Evolutionary conservation across 2,797 vertebrate genomes (phyloP).

Genomic region (Arrhamphus sclerolepis): DNA sequence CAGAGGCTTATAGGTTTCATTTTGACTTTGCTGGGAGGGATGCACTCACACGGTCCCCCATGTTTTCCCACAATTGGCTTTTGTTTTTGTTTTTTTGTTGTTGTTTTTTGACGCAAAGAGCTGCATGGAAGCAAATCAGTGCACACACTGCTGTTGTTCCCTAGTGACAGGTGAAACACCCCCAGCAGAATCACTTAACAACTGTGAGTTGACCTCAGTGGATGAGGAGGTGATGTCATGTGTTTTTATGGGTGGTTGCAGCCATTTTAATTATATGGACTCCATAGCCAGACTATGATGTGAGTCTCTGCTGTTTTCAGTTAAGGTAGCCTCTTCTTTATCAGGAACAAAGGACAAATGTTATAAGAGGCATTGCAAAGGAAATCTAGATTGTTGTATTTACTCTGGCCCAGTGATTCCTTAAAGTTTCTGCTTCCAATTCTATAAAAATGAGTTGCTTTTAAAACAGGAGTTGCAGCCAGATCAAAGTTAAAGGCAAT

Average conservation of each 20-base stretch:
- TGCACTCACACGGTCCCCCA: slow-evolving; percentile 2
- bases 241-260: slow-evolving; percentile 34
- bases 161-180: slow-evolving; percentile 37
- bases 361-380: not conserved
- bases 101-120: too few relatives aligned
- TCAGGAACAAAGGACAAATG: not conserved
- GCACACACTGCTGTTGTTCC: slow-evolving; percentile 38
- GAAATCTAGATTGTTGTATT: too few relatives aligned
- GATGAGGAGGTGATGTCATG: slow-evolving; percentile 40
- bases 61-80: slow-evolving; percentile 33
- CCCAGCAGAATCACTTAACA: slow-evolving; percentile 29
- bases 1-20: slow-evolving; percentile 24
- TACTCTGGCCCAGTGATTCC: too few relatives aligned
- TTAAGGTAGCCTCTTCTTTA: slow-evolving; percentile 3
- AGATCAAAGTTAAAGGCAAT: too few relatives aligned
- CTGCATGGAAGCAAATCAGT: slow-evolving; percentile 38
- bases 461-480: too few relatives aligned
- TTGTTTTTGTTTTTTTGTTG: too few relatives aligned
- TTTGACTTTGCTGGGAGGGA: slow-evolving; percentile 29
- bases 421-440: too few relatives aligned
- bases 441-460: too few relatives aligned
- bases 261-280: slow-evolving; percentile 35
- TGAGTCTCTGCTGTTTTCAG: slow-evolving; percentile 2
- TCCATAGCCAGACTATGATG: not conserved
- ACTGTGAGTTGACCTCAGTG: slow-evolving; percentile 3